Conservation (phyloP, 2,797 vertebrate genomes). For the Esox lucius region DNA sequence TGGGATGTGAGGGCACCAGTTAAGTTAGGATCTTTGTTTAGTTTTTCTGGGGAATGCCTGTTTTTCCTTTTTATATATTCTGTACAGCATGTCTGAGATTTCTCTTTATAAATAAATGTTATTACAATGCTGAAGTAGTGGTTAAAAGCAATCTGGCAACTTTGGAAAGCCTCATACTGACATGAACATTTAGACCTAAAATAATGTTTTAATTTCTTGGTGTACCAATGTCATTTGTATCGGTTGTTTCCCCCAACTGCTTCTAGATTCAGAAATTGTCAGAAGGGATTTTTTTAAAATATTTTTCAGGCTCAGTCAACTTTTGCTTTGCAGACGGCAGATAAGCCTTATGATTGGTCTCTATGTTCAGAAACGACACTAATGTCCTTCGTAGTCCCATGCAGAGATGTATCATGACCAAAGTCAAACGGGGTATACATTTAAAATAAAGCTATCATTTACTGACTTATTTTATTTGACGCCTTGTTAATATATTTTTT, state of each 20-base stretch:
- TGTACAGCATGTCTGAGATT: conserved; percentile 71
- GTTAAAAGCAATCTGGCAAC: conserved; percentile 40
- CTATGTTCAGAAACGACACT: conserved; percentile 29
- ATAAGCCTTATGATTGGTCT: conserved; percentile 11
- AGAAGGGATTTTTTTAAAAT: conserved; percentile 28
- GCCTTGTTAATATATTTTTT: no score
- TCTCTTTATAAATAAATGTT: conserved; percentile 71
- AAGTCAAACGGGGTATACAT: conserved; percentile 60
- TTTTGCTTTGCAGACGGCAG: neutral
- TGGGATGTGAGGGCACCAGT: conserved; percentile 26
- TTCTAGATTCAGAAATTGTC: conserved; percentile 33
- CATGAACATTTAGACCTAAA: conserved; percentile 21
- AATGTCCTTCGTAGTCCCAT: conserved; percentile 42
- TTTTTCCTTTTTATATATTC: conserved; percentile 62
- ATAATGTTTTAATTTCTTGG: conserved; percentile 11
- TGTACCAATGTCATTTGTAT: conserved; percentile 25
- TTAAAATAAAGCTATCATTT: conserved; percentile 67
- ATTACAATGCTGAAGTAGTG: conserved; percentile 63
- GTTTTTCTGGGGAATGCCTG: conserved; percentile 48
- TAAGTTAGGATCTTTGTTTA: conserved; percentile 39
- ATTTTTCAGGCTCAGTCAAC: conserved; percentile 32
- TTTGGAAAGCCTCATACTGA: conserved; percentile 39
- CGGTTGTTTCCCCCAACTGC: conserved; percentile 24
- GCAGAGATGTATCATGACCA: conserved; percentile 59
- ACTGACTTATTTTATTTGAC: conserved; percentile 42